These are phyloP conservation scores for Pseudochirops corinnae DNA, from an alignment of 2,797 vertebrate species.

Conservation along the genomic window DNA sequence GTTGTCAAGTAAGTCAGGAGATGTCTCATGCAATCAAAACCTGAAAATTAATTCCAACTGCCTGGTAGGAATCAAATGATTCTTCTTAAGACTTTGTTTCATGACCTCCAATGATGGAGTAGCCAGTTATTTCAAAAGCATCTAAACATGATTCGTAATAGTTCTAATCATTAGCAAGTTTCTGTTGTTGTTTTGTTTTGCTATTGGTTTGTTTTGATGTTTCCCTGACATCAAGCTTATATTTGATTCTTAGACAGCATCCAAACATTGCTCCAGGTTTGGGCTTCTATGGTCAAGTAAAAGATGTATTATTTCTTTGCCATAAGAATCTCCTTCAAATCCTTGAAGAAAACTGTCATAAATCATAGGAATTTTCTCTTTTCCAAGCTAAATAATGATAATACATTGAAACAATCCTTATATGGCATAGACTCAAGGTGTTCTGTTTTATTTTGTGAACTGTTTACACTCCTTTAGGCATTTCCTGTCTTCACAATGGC, in stretches of 20 bases:
- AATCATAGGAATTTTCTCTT: neutral
- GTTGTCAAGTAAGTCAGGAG: neutral
- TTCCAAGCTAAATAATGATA: neutral
- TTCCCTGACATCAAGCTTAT: neutral
- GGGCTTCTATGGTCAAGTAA: neutral
- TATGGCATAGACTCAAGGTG: neutral
- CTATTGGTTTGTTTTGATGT: neutral
- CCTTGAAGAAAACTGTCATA: neutral
- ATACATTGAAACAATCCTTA: neutral
- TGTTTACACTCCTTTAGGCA: neutral
- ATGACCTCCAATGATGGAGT: neutral
- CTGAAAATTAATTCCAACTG: neutral
- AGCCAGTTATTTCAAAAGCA: neutral
- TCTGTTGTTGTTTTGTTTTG: neutral
- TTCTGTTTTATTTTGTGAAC: neutral
- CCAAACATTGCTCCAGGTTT: neutral
- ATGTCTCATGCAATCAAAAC: neutral
- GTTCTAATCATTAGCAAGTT: neutral
- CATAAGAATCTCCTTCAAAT: neutral
- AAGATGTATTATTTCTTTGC: neutral
- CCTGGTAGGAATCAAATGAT: neutral
- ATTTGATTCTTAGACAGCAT: neutral
- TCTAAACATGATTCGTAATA: neutral
- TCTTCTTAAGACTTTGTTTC: neutral
- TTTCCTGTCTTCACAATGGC: neutral